Evolutionary conservation across 2,888 invertebrate genomes (phyloP), one percentile per base, ranked within the genome.

Genomic region (Synanthedon formicaeformis): DNA sequence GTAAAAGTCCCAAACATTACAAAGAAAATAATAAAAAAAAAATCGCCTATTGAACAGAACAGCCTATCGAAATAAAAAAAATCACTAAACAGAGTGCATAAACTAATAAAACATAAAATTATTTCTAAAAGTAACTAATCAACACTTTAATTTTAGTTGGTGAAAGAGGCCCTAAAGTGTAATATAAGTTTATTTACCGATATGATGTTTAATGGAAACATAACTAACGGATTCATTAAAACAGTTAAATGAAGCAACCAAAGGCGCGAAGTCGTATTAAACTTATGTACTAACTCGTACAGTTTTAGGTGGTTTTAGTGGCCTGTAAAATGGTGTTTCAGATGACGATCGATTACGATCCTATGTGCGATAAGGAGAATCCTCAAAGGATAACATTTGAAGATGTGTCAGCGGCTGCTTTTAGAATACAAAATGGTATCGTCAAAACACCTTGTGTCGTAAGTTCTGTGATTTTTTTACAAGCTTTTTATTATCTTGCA

Each of bases 361-460:
- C 87, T 14, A 87, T 86, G 86, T 95, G 95, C 67, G 89, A 92
- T 70, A 91, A 92, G 48, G 88, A 90, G 27, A 87, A 90, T 56
- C 96, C 96, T 0, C 89, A 90, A 52, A 89, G 81, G 61, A 90
- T 97, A 51, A 89, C 90, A 3, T 96, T 96, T 72, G 93, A 95
- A 71, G 96, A 97, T 73, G 92, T 97, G 41, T 95, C 95, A 12
- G 94, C 95, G 0, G 98, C 98, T 0, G 94, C 96, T 0, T 97
- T 92, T 75, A 92, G 94, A 73, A 96, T 98, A 56, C 94, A 93
- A 75, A 91, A 91, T 65, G 96, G 96, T 50, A 90, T 98, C 51
- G 89, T 92, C 55, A 90, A 91, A 64, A 97, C 97, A 53, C 95
- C 97, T 52, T 97, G 97, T 78, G 91, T 92, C 74, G 97, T 95